A percentile compares a stretch with the other conserved stretches of the same genome.
Evolutionary conservation across 2,113 vertebrate genomes (phyloP).

Genomic region (Picathartes gymnocephalus): DNA sequence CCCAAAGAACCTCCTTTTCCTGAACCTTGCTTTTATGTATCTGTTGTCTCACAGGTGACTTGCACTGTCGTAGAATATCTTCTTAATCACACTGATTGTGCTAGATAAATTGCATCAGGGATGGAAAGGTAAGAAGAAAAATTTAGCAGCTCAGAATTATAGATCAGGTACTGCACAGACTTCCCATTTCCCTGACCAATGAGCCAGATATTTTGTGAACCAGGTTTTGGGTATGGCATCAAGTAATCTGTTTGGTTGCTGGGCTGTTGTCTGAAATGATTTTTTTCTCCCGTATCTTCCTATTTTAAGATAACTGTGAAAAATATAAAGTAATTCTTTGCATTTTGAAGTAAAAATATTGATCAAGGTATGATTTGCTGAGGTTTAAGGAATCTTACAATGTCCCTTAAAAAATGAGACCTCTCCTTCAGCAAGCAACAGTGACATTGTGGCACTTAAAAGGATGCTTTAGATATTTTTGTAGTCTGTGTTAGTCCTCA

Average conservation of each 20-base stretch:
- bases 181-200: conserved; percentile 34
- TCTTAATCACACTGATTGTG: not conserved
- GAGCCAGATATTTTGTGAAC: conserved; percentile 26
- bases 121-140: not conserved
- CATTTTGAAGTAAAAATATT: not conserved
- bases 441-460: not conserved
- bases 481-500: not conserved
- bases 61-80: not conserved
- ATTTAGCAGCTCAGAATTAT: conserved; percentile 17
- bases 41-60: not conserved
- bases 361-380: not conserved
- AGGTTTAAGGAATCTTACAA: not conserved
- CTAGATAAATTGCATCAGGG: not conserved
- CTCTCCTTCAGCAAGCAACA: not conserved
- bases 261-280: not conserved
- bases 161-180: not conserved
- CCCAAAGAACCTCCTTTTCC: not conserved
- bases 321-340: not conserved
- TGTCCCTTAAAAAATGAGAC: not conserved
- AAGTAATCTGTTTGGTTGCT: not conserved
- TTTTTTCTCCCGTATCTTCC: not conserved
- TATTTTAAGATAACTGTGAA: not conserved
- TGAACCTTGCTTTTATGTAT: not conserved
- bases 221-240: not conserved
- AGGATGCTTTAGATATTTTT: not conserved